Percentiles rank a stretch among this genome's conserved stretches.
Conservation (phyloP, 2,113 vertebrate genomes). For the Pelusios castaneus region DNA sequence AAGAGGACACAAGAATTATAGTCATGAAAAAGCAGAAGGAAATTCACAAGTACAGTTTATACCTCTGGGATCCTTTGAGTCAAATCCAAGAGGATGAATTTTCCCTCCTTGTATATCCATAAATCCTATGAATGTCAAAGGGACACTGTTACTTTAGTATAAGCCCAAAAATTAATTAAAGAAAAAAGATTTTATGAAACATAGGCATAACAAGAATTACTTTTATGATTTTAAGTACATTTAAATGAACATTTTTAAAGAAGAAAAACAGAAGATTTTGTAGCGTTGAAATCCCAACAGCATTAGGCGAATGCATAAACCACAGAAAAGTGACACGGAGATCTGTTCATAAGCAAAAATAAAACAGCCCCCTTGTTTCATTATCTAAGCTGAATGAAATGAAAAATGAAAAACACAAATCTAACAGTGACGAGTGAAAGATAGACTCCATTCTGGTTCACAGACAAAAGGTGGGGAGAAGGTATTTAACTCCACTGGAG, state of each 20-base stretch:
- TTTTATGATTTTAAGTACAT: slow-evolving; percentile 31
- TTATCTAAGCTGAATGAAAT: neutral
- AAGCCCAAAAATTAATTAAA: slow-evolving; percentile 49
- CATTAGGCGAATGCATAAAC: neutral
- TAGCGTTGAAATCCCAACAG: neutral
- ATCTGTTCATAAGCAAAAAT: neutral
- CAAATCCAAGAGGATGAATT: slow-evolving; percentile 68
- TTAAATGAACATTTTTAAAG: neutral
- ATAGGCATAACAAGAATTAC: slow-evolving; percentile 34
- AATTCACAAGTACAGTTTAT: slow-evolving; percentile 72
- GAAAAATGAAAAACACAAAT: neutral
- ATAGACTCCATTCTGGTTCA: neutral
- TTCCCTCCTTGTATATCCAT: slow-evolving; percentile 49
- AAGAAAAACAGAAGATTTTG: neutral
- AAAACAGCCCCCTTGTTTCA: neutral
- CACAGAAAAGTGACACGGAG: neutral
- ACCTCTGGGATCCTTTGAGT: slow-evolving; percentile 71
- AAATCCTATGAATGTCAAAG: slow-evolving; percentile 77
- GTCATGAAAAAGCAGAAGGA: slow-evolving; percentile 61
- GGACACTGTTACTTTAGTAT: slow-evolving; percentile 65
- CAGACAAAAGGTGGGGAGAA: neutral
- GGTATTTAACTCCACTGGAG: neutral
- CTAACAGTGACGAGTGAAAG: neutral
- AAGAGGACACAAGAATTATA: slow-evolving; percentile 70
- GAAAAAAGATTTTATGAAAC: slow-evolving; percentile 32